Evolutionary conservation across 1,140 invertebrate species (phyloP).

Genomic region (Bemisia tabaci): DNA sequence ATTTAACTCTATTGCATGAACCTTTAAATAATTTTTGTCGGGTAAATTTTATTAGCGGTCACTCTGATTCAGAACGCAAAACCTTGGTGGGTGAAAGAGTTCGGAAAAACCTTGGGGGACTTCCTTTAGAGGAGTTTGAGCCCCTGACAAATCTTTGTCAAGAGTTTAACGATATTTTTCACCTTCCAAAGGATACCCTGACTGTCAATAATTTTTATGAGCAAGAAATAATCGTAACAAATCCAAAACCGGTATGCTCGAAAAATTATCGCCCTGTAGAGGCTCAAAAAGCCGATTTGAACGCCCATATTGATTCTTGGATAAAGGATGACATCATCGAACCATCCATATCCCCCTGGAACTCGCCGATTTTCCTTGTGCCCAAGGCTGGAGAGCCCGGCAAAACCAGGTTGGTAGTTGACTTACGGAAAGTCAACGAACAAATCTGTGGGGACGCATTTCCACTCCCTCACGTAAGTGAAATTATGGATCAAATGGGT

Average conservation of each 20-base stretch:
- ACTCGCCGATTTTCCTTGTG: slow-evolving; percentile 7
- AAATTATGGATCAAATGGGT: slow-evolving; percentile 31
- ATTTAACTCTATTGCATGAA: not conserved
- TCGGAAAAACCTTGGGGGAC: not conserved
- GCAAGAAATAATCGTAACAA: slow-evolving; percentile 20
- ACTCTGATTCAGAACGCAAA: not conserved
- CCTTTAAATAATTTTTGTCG: not conserved
- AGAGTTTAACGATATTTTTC: not conserved
- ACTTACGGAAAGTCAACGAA: slow-evolving; percentile 22
- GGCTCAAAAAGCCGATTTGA: slow-evolving; percentile 25
- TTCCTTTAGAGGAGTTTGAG: not conserved
- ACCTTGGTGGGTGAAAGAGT: not conserved
- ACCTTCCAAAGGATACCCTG: not conserved
- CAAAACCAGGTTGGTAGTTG: slow-evolving; percentile 16
- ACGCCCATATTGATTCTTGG: slow-evolving; percentile 24
- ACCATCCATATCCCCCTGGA: slow-evolving; percentile 13
- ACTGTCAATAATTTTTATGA: slow-evolving; percentile 5
- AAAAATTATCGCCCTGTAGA: slow-evolving; percentile 27
- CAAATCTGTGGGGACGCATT: slow-evolving; percentile 29
- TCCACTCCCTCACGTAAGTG: slow-evolving; percentile 37
- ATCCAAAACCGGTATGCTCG: slow-evolving; percentile 18
- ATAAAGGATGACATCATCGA: slow-evolving; percentile 12
- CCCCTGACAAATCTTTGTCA: not conserved
- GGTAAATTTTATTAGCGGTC: not conserved
- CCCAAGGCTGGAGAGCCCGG: slow-evolving; percentile 9